phyloP scores from a whole-genome alignment of 2,888 invertebrate species.

The Trissoscelio sp. region DNA sequence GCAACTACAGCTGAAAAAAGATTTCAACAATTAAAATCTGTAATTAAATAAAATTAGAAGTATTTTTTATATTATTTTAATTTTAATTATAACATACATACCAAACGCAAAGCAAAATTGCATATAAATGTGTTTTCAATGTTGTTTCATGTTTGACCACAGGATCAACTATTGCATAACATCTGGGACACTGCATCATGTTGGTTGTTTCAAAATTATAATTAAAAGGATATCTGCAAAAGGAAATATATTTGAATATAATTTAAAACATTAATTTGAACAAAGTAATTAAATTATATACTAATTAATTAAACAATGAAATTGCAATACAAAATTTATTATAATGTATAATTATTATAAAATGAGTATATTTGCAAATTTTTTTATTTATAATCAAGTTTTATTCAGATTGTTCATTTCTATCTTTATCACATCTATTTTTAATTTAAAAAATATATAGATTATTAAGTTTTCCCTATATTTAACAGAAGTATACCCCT shows the following conservation, averaged over 20 bases:
- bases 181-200: slow-evolving; percentile 53
- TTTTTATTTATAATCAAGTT: not conserved
- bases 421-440: slow-evolving; percentile 15
- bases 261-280: not conserved
- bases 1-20: slow-evolving; percentile 34
- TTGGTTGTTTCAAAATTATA: not conserved
- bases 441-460: not conserved
- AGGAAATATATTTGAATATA: not conserved
- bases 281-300: not conserved
- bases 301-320: not conserved
- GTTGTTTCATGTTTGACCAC: slow-evolving; percentile 39
- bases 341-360: not conserved
- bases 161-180: slow-evolving; percentile 43
- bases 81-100: too few species aligned
- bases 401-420: not conserved
- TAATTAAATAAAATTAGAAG: too few species aligned
- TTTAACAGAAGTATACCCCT: not conserved
- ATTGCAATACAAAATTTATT: too few species aligned
- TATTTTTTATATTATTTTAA: too few species aligned
- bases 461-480: not conserved
- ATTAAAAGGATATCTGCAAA: not conserved
- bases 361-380: too few species aligned
- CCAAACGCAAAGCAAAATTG: slow-evolving; percentile 37
- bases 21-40: too few species aligned
- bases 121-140: slow-evolving; percentile 40